Evolutionary conservation across 2,113 vertebrate species (phyloP), one percentile per base, ranked within the genome.

Genomic region (Paramisgurnus dabryanus): DNA sequence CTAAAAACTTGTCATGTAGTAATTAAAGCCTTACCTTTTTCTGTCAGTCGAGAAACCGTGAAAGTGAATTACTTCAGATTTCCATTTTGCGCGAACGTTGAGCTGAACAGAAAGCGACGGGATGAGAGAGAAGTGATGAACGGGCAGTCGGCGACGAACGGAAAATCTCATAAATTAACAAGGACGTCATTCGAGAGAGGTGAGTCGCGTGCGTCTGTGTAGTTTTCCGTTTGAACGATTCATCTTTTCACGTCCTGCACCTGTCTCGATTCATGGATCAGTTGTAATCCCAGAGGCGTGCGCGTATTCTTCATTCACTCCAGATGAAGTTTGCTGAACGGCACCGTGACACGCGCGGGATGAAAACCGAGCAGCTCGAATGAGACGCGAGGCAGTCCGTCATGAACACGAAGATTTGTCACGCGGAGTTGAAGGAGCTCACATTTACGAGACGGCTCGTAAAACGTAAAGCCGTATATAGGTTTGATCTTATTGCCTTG

Each of bases 181-280:
- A 83, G 86, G 87, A 87, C 88, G 91, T 87, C 90, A 88, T 69
- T 49, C 45, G 79, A 80, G 85, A 84, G 83, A 89, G 87, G 86
- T 82, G 85, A 84, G 12, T 60, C 77, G 27, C 83, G 63, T 18
- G 55, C 17, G 55, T 18, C 18, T 58, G 17, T 9, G 55, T 55
- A 55, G 75, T 86, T 84, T 50, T 5, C 75, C 81, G 66, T 73
- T 6, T 64, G 82, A 74, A 61, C 70, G 27, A 47, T 74, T 67
- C 68, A 22, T 43, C 71, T 63, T 68, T n/a, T 47, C 9, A 75
- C 27, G 60, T 76, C 50, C 13, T 27, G 12, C 58, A 34, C 7
- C 41, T 34, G 72, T 18, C 18, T 61, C 43, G 17, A 39, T 64
- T 64, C 58, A 18, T 6, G 58, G 18, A 49, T 50, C 43, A 55